Evolutionary conservation across 2,888 invertebrate species (phyloP), one percentile per base, ranked within the genome.

Genomic region (Lutraria lutraria): DNA sequence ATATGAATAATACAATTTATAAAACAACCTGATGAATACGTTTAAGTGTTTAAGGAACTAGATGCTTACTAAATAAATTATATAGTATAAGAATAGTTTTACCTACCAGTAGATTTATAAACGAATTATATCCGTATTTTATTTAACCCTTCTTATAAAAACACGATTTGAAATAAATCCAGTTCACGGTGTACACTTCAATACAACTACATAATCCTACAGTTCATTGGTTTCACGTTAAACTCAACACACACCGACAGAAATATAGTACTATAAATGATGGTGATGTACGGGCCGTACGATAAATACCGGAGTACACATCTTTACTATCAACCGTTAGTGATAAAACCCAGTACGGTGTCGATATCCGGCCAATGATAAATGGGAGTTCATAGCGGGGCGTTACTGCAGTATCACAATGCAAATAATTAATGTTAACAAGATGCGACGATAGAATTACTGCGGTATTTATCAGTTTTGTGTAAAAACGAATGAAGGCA

Each of bases 301-400:
- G 72, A 72, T 72, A 29, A 43, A 31, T 76, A 76, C 76, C 19
- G 76, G 76, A 31, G 31, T 76, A 76, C 76, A 16, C 76, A 76
- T 76, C 76, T 76, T 76, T 76, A 76, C 76, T 76, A 76, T 76
- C 34, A 76, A 34, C 76, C 34, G 76, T 34, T 19, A 34, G 76
- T 13, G 76, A 76, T 76, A 76, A 76, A 76, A 76, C 76, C 76
- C 76, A 76, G 34, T 31, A 76, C 21, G 76, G 25, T 13, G 25
- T 25, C 76, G 76, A 76, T 31, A 76, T 76, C 76, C 34, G 76
- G 76, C 31, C 76, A 76, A 76, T 76, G 6, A 76, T 76, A 13
- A 19, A 25, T 76, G 34, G 25, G 29, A 31, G 19, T 34, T 76
- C 76, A 25, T 76, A 12, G n/a, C 31, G 72, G 72, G 72, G 31